Evolutionary conservation across 1,140 invertebrate genomes (phyloP), one percentile per base, ranked within the genome.

Genomic region (Drosophila lacertosa): DNA sequence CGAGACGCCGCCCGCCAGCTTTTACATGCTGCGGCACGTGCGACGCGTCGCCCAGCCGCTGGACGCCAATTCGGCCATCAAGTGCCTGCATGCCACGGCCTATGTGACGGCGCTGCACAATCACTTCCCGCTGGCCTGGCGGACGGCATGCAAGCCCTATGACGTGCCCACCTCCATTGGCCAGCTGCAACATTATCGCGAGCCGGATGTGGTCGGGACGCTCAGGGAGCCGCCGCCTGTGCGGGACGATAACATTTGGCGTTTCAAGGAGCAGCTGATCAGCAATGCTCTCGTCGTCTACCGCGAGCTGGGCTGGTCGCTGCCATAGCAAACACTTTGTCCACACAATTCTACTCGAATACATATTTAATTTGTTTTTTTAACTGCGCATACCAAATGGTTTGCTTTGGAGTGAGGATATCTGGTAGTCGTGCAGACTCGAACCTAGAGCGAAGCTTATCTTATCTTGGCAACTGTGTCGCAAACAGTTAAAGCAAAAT

Each of bases 11-110:
- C 95, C 96, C 59, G 96, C 96, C 2, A 93, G 92, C 88, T 95
- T 97, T 93, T 96, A 98, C 90, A 98, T 98, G 97, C 90, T 98
- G 69, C 96, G 97, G 82, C 97, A 98, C 91, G 96, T 98, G 11
- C 96, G 96, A 80, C 93, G 97, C 16, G 95, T 96, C 39, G 94
- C 94, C 68, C 96, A 97, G 86, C 97, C 97, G 91, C 96, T 96
- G 3, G 96, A 96, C 91, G 95, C 96, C 0, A 95, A 94, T 39
- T 95, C 95, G 86, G 97, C 97, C 89, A 94, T 97, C 50, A 98
- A 98, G 92, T 97, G 97, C 91, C 97, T 98, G 92, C 97, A 98
- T 91, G 96, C 97, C 91, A 95, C 97, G 2, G 94, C 96, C 66
- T 93, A 95, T 71, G 96, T 96, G 13, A 93, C 97, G 2, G 95